Percentiles rank a stretch among this genome's conserved stretches.
Evolutionary conservation across 2,888 invertebrate genomes (phyloP).

Genomic region (Aspidiotus rigidus): DNA sequence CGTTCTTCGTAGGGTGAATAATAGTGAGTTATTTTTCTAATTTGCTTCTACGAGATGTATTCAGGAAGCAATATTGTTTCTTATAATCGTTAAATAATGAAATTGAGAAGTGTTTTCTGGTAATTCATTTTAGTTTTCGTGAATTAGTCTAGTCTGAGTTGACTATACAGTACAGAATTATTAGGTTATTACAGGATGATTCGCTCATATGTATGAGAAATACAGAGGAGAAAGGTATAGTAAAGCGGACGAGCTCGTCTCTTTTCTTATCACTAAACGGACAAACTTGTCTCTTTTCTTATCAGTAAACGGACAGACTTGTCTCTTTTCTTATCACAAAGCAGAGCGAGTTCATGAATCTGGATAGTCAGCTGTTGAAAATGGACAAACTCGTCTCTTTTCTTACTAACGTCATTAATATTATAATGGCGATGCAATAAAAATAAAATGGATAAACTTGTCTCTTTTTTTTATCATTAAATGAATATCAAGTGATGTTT

Average conservation of each 20-base stretch:
- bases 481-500: neutral
- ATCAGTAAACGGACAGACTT: too few relatives aligned
- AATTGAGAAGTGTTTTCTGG: too few relatives aligned
- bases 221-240: neutral
- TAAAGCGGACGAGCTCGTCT: too few relatives aligned
- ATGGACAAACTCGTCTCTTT: neutral
- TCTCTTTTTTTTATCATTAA: neutral
- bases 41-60: too few relatives aligned
- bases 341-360: neutral
- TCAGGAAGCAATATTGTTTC: too few relatives aligned
- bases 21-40: too few relatives aligned
- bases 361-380: neutral
- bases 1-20: too few relatives aligned
- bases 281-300: too few relatives aligned
- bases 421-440: neutral
- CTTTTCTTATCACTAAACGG: too few relatives aligned
- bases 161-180: conserved; percentile 4
- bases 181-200: neutral
- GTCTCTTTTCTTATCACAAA: too few relatives aligned
- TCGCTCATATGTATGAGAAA: neutral
- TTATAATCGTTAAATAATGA: too few relatives aligned
- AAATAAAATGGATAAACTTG: neutral
- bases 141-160: neutral
- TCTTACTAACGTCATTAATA: neutral
- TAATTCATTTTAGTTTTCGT: neutral